Evolutionary conservation across 2,888 invertebrate species (phyloP), one percentile per base, ranked within the genome.

Genomic region (Eupithecia subumbrata): DNA sequence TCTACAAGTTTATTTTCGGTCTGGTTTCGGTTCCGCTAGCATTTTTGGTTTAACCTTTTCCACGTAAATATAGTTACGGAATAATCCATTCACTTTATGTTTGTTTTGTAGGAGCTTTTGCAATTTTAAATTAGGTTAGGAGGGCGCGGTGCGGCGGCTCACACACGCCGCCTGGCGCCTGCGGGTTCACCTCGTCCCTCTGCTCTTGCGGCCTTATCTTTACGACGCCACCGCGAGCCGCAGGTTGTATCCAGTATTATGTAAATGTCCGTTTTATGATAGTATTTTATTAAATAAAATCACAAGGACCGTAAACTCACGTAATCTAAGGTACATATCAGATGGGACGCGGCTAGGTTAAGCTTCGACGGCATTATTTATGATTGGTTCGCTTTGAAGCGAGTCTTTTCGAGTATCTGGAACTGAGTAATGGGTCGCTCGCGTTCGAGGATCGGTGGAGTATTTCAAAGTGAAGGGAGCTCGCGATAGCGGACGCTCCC

Each of bases 281-380:
- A 79, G 78, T 79, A 82, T 82, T 82, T 81, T 78, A 79, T 78
- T 82, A 80, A 82, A 81, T 81, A 80, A 78, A 81, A 82, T 82
- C 80, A 80, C 81, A 77, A 79, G 79, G 76, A 74, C 75, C 78
- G 78, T 78, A 77, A 79, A 79, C 78, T 78, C 78, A 74, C 81
- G 75, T 77, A 75, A 80, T 79, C 78, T 75, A 69, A 78, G 79
- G 78, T 79, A 30, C 30, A 1, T 30, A 80, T 78, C 74, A 70
- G 71, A 66, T 37, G 70, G 75, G 79, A 71, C 69, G 73, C 71
- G 30, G 72, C 45, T 40, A 70, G 56, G 52, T 76, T 78, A 76
- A 78, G 72, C 37, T 76, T 76, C 68, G 72, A 48, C 70, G 74
- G 76, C 78, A 78, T 78, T 76, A 78, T 78, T 78, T 78, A 78